Percentiles rank a stretch among this genome's conserved stretches.
Evolutionary conservation across 2,888 invertebrate species (phyloP).

Genomic region (Aspidapion aeneum): DNA sequence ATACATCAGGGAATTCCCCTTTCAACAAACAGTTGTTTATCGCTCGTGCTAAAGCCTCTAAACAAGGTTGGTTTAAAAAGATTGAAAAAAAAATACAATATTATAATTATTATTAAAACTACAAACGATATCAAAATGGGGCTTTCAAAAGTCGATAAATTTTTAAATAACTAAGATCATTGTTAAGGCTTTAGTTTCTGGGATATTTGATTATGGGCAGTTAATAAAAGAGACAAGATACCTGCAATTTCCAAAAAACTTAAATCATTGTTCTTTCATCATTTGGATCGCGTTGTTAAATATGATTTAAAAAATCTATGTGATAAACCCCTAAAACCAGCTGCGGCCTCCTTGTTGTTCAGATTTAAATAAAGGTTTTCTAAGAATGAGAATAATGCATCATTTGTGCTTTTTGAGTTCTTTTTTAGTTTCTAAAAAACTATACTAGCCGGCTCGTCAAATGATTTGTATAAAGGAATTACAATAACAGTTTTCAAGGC

Average conservation of each 20-base stretch:
- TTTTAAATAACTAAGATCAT: no score
- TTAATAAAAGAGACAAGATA: not conserved
- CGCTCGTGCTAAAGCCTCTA: not conserved
- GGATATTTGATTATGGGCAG: no score
- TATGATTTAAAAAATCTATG: not conserved
- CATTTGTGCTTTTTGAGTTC: not conserved
- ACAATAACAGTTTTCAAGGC: no score
- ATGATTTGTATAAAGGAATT: no score
- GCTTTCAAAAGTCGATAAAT: no score
- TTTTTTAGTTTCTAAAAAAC: not conserved
- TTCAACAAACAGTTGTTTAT: not conserved
- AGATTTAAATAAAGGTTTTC: not conserved
- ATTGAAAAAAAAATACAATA: no score
- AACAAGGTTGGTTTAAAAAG: no score
- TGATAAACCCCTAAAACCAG: not conserved
- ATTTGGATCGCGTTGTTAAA: not conserved
- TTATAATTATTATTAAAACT: no score
- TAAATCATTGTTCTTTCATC: not conserved
- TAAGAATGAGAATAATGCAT: not conserved
- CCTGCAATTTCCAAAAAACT: not conserved
- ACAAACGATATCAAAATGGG: no score
- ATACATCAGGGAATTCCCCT: not conserved
- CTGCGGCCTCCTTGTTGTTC: not conserved
- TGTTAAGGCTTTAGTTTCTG: no score
- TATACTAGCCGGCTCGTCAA: not conserved